A percentile compares a stretch with the other conserved stretches of the same genome.
Conservation (phyloP, 1,140 invertebrate genomes). For the Globodera rostochiensis region DNA sequence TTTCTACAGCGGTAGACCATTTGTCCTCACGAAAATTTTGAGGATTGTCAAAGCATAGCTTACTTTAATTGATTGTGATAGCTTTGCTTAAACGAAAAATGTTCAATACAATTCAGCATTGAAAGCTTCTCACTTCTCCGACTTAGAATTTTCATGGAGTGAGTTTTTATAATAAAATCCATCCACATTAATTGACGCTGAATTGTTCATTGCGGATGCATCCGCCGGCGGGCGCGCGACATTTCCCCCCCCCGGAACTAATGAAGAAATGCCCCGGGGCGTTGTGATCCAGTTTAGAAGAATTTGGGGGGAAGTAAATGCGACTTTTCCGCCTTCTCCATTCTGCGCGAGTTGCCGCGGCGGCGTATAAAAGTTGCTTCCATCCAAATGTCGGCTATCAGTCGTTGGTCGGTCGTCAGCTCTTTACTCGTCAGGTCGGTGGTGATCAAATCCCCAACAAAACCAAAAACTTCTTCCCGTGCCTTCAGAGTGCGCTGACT, state of each 20-base stretch:
- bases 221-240: neutral
- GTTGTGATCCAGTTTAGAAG: neutral
- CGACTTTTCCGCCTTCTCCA: neutral
- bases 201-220: neutral
- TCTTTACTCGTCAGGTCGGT: conserved; percentile 4
- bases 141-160: no score
- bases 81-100: no score
- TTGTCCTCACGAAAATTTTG: no score
- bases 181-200: neutral
- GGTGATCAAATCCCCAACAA: neutral
- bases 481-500: conserved; percentile 5
- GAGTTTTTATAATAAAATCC: no score
- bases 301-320: neutral
- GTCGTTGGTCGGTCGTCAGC: conserved; percentile 17
- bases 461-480: neutral
- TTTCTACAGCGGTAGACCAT: no score
- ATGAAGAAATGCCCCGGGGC: neutral
- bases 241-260: neutral
- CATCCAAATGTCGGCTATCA: neutral
- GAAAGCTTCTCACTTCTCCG: no score
- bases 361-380: neutral
- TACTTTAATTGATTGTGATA: no score
- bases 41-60: no score
- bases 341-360: no score
- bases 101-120: no score